Percentiles rank a stretch among this genome's conserved stretches.
Evolutionary conservation across 2,888 invertebrate genomes (phyloP).

Genomic region (Keiferia lycopersicella): DNA sequence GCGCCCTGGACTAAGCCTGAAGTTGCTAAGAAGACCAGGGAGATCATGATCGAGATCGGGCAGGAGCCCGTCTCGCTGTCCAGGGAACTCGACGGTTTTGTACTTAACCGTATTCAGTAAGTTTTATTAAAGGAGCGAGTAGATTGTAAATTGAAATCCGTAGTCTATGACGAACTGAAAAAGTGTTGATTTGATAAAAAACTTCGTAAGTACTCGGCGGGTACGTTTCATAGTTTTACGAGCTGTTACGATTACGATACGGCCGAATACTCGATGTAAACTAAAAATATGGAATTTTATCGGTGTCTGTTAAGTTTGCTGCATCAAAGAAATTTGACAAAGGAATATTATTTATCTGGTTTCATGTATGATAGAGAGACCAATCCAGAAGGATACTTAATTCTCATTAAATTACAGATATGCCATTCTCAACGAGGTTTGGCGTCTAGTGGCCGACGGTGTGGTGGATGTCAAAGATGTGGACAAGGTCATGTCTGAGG

Average conservation of each 20-base stretch:
- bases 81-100: constrained; percentile 95
- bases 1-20: constrained; percentile 95
- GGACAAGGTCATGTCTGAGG: constrained; percentile 96
- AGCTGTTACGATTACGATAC: too few relatives aligned
- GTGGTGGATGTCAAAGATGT: constrained; percentile 93
- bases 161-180: too few relatives aligned
- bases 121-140: constrained; percentile 38
- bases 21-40: constrained; percentile 87
- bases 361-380: too few relatives aligned
- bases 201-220: too few relatives aligned
- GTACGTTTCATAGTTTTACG: too few relatives aligned
- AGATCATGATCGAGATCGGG: constrained; percentile 92
- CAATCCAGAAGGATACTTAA: too few relatives aligned
- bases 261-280: too few relatives aligned
- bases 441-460: constrained; percentile 92
- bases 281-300: too few relatives aligned
- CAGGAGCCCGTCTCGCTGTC: constrained; percentile 94
- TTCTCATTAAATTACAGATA: constrained; percentile 84
- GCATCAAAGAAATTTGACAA: background rate
- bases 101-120: constrained; percentile 95
- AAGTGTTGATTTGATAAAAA: too few relatives aligned
- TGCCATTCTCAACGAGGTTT: constrained; percentile 95
- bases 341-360: background rate
- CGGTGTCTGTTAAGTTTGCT: too few relatives aligned
- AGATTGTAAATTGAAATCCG: too few relatives aligned